Percentiles rank a stretch among this genome's conserved stretches.
These are phyloP conservation scores for Sphaerodactylus townsendi DNA, from an alignment of 2,113 vertebrate genomes.

Conservation along the genomic window DNA sequence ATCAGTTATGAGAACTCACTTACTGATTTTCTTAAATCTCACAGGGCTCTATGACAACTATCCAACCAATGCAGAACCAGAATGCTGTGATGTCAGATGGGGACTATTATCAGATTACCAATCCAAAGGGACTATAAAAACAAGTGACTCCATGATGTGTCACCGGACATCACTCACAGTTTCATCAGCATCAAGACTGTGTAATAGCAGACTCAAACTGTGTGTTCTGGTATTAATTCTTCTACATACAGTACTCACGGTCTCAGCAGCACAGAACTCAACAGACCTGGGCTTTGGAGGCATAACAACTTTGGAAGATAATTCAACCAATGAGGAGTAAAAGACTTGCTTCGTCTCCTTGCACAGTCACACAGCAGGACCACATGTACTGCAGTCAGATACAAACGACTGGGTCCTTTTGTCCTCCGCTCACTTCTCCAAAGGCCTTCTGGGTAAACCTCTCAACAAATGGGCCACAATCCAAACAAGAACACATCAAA, in stretches of 20 bases:
- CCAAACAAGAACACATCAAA: conserved; percentile 77
- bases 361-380: conserved; percentile 58
- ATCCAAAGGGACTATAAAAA: conserved; percentile 83
- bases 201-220: conserved; percentile 94
- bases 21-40: conserved; percentile 33
- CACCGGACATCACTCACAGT: conserved; percentile 89
- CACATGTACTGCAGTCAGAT: conserved; percentile 56
- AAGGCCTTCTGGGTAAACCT: conserved; percentile 78
- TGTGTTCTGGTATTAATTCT: conserved; percentile 95
- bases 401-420: conserved; percentile 64
- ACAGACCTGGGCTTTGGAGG: conserved; percentile 86
- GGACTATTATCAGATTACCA: conserved; percentile 83
- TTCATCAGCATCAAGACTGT: conserved; percentile 93
- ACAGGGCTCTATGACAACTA: conserved; percentile 94
- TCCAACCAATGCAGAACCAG: conserved; percentile 87
- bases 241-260: conserved; percentile 94
- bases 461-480: conserved; percentile 69
- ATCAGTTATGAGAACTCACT: neutral
- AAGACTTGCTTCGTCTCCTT: conserved; percentile 43
- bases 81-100: conserved; percentile 97
- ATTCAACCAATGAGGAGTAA: conserved; percentile 90
- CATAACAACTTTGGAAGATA: conserved; percentile 87
- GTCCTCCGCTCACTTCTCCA: conserved; percentile 66
- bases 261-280: conserved; percentile 92
- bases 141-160: conserved; percentile 85